These are phyloP conservation scores for Dynastes maya DNA, from an alignment of 2,888 invertebrate genomes.

Conservation along the genomic window DNA sequence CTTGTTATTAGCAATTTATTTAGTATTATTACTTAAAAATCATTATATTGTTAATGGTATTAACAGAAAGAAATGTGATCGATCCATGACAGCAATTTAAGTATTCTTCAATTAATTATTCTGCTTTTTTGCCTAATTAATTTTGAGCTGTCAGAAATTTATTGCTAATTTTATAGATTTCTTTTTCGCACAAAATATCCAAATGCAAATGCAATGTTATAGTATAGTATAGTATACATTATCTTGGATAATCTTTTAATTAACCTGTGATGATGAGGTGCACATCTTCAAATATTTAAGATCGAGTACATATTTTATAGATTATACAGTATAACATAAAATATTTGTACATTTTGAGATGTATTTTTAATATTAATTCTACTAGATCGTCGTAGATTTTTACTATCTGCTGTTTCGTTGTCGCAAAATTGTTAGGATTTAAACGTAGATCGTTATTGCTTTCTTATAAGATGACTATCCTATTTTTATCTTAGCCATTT, in stretches of 20 bases:
- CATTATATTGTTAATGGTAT: neutral
- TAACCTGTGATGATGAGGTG: slow-evolving; percentile 41
- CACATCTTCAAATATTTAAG: slow-evolving; percentile 31
- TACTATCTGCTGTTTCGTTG: neutral
- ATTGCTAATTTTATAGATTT: neutral
- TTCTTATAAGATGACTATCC: slow-evolving; percentile 1
- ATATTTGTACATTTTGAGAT: slow-evolving; percentile 18
- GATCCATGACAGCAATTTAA: slow-evolving; percentile 4
- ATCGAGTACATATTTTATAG: neutral
- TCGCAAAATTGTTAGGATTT: slow-evolving; percentile 3
- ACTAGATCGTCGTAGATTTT: neutral
- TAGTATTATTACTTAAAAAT: neutral
- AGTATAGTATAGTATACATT: neutral
- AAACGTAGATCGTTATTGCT: neutral
- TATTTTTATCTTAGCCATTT: slow-evolving; percentile 35
- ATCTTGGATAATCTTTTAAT: slow-evolving; percentile 5
- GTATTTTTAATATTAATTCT: slow-evolving; percentile 11
- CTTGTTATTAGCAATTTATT: neutral
- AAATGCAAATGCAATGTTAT: neutral
- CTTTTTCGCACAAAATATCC: neutral
- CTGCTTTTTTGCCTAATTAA: neutral
- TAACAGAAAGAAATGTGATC: neutral
- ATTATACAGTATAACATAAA: neutral
- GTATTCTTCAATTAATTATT: neutral
- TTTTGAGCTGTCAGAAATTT: neutral